phyloP scores from a whole-genome alignment of 1,140 invertebrate genomes.

The Radopholus similis region DNA sequence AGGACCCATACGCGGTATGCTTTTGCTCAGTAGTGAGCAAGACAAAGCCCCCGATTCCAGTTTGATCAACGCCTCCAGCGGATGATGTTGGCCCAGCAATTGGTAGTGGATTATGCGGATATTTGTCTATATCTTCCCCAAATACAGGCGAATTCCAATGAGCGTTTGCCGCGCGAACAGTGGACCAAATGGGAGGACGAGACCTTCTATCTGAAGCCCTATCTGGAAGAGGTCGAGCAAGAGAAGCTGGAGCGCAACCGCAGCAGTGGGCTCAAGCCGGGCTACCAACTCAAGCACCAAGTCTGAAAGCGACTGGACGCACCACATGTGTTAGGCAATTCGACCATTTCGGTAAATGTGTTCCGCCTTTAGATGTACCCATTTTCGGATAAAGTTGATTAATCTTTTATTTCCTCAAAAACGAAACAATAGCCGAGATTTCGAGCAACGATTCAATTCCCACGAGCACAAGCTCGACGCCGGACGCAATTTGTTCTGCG shows the following conservation, averaged over 20 bases:
- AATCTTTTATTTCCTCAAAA: background rate
- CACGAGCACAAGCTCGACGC: conserved; percentile 6
- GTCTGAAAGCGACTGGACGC: too few relatives aligned
- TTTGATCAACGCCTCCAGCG: conserved; percentile 22
- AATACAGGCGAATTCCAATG: too few relatives aligned
- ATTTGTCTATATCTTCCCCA: too few relatives aligned
- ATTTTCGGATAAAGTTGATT: too few relatives aligned
- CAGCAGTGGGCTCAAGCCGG: conserved; percentile 49
- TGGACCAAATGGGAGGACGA: conserved; percentile 60
- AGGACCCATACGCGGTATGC: conserved; percentile 38
- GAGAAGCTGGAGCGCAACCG: conserved; percentile 52
- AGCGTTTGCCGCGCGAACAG: conserved; percentile 50
- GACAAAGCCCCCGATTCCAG: background rate
- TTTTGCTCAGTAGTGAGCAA: background rate
- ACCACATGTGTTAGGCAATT: too few relatives aligned
- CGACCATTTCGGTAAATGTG: too few relatives aligned
- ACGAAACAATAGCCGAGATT: background rate
- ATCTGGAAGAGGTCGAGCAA: conserved; percentile 54
- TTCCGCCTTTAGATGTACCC: too few relatives aligned
- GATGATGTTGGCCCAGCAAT: background rate
- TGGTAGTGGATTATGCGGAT: conserved; percentile 37
- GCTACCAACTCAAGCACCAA: conserved; percentile 28
- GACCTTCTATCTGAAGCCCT: conserved; percentile 58
- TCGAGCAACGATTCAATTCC: background rate
- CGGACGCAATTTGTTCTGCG: conserved; percentile 4